phyloP scores from a whole-genome alignment of 2,888 invertebrate species.

The Tetranychus truncatus region DNA sequence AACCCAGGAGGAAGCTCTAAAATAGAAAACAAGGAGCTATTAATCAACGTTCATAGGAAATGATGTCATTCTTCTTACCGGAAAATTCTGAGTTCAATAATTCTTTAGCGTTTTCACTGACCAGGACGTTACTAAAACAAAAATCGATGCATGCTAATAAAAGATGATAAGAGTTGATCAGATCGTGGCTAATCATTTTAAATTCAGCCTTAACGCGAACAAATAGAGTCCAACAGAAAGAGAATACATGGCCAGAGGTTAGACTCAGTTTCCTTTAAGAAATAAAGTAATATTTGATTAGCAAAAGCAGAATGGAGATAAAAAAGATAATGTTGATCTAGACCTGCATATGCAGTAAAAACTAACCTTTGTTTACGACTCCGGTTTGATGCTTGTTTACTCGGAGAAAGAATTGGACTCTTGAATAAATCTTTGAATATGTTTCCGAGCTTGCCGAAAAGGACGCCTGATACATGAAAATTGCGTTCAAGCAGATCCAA shows the following conservation, averaged over 20 bases:
- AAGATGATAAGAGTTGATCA: slow-evolving; percentile 83
- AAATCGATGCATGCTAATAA: slow-evolving; percentile 76
- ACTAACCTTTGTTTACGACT: slow-evolving; percentile 44
- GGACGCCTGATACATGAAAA: slow-evolving; percentile 79
- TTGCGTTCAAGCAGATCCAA: slow-evolving; percentile 68
- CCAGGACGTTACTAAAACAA: slow-evolving; percentile 65
- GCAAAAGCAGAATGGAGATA: not conserved
- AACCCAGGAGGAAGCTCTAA: slow-evolving; percentile 54
- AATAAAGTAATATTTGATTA: slow-evolving; percentile 11
- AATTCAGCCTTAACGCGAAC: slow-evolving; percentile 52
- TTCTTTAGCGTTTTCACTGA: slow-evolving; percentile 52
- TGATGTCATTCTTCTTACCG: slow-evolving; percentile 39
- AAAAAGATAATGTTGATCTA: not conserved
- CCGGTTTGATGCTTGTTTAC: slow-evolving; percentile 35
- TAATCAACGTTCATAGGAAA: slow-evolving; percentile 12
- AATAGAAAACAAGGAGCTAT: slow-evolving; percentile 16
- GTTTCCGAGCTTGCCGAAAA: slow-evolving; percentile 74
- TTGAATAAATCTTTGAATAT: slow-evolving; percentile 71
- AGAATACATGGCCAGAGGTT: slow-evolving; percentile 62
- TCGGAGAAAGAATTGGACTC: slow-evolving; percentile 42
- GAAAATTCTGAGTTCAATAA: slow-evolving; percentile 64
- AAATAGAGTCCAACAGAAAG: slow-evolving; percentile 84
- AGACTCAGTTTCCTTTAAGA: slow-evolving; percentile 16
- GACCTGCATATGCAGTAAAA: not conserved
- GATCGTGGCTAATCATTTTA: slow-evolving; percentile 65